A percentile compares a stretch with the other conserved stretches of the same genome.
These are phyloP conservation scores for Sylvia borin DNA, from an alignment of 2,797 vertebrate genomes.

Conservation along the genomic window DNA sequence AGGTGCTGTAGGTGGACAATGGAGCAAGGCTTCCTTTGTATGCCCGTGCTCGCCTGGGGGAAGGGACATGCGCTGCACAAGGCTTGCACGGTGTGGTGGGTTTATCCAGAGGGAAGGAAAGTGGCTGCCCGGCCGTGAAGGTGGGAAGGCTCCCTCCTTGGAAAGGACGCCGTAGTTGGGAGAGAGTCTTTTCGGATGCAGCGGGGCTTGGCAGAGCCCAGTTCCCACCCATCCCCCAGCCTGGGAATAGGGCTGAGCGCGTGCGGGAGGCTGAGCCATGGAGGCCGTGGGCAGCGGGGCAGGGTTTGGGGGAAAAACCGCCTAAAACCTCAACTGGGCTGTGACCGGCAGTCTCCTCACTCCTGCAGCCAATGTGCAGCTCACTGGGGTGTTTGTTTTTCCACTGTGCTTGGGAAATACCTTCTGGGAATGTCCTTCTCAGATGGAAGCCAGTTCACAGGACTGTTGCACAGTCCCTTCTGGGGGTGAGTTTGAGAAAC, in stretches of 20 bases:
- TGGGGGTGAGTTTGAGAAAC: not conserved
- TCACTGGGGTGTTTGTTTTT: not conserved
- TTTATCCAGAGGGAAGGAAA: not conserved
- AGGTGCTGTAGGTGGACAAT: slow-evolving; percentile 66
- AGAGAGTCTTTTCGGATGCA: slow-evolving; percentile 23
- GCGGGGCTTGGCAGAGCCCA: slow-evolving; percentile 18
- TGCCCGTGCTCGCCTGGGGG: slow-evolving; percentile 59
- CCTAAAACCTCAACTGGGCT: not conserved
- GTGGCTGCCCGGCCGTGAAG: not conserved
- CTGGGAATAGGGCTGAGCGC: slow-evolving; percentile 32
- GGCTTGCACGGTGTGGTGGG: not conserved
- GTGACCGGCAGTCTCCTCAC: not conserved
- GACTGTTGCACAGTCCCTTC: not conserved
- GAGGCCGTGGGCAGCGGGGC: not conserved
- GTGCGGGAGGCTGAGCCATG: not conserved
- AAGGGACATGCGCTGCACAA: slow-evolving; percentile 59
- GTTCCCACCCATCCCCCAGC: slow-evolving; percentile 66
- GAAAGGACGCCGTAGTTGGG: not conserved
- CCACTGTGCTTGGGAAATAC: not conserved
- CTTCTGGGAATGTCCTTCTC: not conserved
- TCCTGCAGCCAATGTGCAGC: not conserved
- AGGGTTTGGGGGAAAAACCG: not conserved
- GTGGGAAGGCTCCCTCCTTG: not conserved
- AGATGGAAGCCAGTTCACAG: rapidly evolving
- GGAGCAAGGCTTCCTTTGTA: slow-evolving; percentile 76